Percentiles rank a stretch among this genome's conserved stretches.
Conservation (phyloP, 2,888 invertebrate species). For the Cotesia congregata region DNA sequence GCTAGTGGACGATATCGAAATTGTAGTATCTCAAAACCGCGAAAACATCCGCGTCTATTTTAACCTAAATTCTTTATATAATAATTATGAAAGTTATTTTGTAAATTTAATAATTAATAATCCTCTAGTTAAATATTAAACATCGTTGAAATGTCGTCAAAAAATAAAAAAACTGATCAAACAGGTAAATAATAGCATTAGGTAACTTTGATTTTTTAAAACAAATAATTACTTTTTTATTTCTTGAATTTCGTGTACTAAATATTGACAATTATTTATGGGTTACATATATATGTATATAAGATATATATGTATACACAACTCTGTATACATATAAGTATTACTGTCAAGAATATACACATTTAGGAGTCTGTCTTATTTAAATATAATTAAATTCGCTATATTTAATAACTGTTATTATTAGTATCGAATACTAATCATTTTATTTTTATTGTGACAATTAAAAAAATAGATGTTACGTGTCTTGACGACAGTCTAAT, state of each 20-base stretch:
- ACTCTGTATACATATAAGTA: neutral
- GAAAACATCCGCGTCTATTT: constrained; percentile 2
- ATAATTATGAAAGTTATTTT: neutral
- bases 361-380: neutral
- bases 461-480: constrained; percentile 53
- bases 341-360: neutral
- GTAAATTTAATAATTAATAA: neutral
- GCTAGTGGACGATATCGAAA: neutral
- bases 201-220: neutral
- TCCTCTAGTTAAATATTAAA: neutral
- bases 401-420: neutral
- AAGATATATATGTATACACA: neutral
- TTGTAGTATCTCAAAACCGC: neutral
- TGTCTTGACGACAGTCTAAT: constrained; percentile 82
- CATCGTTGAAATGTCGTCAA: neutral
- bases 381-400: neutral
- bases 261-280: neutral
- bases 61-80: constrained; percentile 3
- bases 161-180: neutral
- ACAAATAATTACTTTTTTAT: neutral
- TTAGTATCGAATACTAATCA: constrained; percentile 36
- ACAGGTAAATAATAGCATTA: neutral
- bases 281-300: neutral
- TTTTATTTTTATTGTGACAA: constrained; percentile 16
- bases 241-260: neutral